Base-by-base conservation (phyloP, 1,140 invertebrate species). In the Lasioglossum albipes region DNA sequence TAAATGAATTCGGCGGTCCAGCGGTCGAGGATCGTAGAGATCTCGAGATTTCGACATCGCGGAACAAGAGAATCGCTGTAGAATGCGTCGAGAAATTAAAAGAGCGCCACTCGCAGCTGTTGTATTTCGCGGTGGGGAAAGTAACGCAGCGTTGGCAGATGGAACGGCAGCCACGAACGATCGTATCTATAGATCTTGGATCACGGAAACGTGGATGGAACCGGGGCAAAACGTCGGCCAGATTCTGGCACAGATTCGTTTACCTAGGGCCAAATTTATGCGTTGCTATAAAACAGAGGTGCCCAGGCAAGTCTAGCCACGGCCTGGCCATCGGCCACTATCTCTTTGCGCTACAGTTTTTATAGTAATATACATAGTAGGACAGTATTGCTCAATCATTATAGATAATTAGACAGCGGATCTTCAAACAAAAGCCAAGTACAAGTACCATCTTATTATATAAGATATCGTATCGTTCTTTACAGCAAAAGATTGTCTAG, bases 251-350 rank as follows among this genome's bases (percentile, higher is more conserved):
- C 83, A 69, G 83, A 86, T 85, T 69, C 67, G 42, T 68, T 52
- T 59, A 69, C 54, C 79, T 75, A 79, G 65, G 67, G 75, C 73
- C 82, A 86, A 86, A 86, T 87, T 86, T 87, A 87, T 83, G 81
- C 79, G 27, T 81, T 75, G 72, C 79, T 54, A 59, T 68, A 76
- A 69, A 77, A 18, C 64, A 61, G 31, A 57, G 36, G 13, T 69
- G 16, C 4, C 76, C 59, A 9, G 22, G 59, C 42, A 20, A 31
- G n/a, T 65, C 52, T 65, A 7, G 45, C 31, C 13, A 4, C 4
- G 9, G 52, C 62, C 42, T 79, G 69, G 76, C 76, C 18, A 72
- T 36, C 10, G 36, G 68, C 76, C 76, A 78, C 68, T 13, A 20
- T 10, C 54, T 62, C 59, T 45, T 22, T 16, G 31, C 41, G 68